A percentile compares a stretch with the other conserved stretches of the same genome.
Conservation (phyloP, 2,888 invertebrate genomes). For the Drosophila prolongata region DNA sequence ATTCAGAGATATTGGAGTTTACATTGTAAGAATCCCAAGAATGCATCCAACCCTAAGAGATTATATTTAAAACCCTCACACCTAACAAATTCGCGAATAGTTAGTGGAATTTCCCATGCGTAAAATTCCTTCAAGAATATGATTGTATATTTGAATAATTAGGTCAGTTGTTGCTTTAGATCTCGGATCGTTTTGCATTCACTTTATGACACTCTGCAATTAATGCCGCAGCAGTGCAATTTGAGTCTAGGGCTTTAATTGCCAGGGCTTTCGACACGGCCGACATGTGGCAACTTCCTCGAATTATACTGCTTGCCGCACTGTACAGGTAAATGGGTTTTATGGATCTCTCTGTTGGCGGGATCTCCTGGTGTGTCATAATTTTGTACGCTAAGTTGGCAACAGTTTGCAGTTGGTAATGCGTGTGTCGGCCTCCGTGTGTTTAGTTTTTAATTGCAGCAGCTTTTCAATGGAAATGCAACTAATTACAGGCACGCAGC, state of each 20-base stretch:
- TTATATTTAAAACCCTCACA: no score
- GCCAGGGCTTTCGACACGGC: conserved; percentile 34
- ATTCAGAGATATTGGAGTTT: no score
- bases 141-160: not conserved
- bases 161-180: conserved; percentile 10
- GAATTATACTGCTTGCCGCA: not conserved
- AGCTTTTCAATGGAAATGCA: conserved; percentile 76
- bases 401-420: conserved; percentile 74
- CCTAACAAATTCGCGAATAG: no score
- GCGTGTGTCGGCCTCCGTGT: conserved; percentile 47
- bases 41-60: no score
- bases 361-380: conserved; percentile 61
- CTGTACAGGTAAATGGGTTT: conserved; percentile 18
- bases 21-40: no score
- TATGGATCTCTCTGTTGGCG: conserved; percentile 27
- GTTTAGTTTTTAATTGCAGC: conserved; percentile 69
- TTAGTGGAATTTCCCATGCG: conserved; percentile 4
- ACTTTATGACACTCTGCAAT: conserved; percentile 40
- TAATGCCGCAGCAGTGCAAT: conserved; percentile 41
- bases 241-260: conserved; percentile 30
- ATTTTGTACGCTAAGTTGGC: conserved; percentile 81
- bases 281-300: conserved; percentile 34
- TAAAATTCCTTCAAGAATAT: not conserved
- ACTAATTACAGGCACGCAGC: conserved; percentile 79
- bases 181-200: conserved; percentile 20